Conservation (phyloP, 2,888 invertebrate species). For the Megalurothrips usitatus region DNA sequence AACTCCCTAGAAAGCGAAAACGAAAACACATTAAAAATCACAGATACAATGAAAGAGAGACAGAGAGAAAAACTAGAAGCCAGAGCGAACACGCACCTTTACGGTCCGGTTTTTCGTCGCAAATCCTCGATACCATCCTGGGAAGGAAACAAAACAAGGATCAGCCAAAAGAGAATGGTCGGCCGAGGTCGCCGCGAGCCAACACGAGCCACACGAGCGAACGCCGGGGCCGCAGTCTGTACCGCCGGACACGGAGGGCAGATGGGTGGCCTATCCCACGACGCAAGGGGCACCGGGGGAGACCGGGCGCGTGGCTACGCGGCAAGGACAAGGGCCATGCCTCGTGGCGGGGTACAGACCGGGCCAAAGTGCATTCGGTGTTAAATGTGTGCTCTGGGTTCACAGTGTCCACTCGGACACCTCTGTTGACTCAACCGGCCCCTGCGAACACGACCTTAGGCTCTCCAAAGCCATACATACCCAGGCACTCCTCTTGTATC, state of each 20-base stretch:
- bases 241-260: neutral
- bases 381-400: too few relatives aligned
- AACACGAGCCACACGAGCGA: neutral
- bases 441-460: too few relatives aligned
- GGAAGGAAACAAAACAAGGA: conserved; percentile 40
- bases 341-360: too few relatives aligned
- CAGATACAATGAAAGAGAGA: neutral
- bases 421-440: too few relatives aligned
- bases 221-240: neutral
- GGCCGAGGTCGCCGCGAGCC: neutral
- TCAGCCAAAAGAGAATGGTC: neutral
- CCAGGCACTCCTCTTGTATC: conserved; percentile 83
- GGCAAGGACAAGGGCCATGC: too few relatives aligned
- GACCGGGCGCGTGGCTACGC: neutral
- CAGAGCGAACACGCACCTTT: conserved; percentile 45
- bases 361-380: too few relatives aligned
- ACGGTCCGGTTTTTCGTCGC: conserved; percentile 66
- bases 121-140: conserved; percentile 84
- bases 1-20: conserved; percentile 55
- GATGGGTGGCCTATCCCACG: neutral
- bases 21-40: neutral
- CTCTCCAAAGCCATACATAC: conserved; percentile 46
- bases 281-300: neutral
- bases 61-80: neutral
- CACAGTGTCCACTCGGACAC: too few relatives aligned